phyloP scores from a whole-genome alignment of 1,140 invertebrate genomes.

The Drosophila melanica region DNA sequence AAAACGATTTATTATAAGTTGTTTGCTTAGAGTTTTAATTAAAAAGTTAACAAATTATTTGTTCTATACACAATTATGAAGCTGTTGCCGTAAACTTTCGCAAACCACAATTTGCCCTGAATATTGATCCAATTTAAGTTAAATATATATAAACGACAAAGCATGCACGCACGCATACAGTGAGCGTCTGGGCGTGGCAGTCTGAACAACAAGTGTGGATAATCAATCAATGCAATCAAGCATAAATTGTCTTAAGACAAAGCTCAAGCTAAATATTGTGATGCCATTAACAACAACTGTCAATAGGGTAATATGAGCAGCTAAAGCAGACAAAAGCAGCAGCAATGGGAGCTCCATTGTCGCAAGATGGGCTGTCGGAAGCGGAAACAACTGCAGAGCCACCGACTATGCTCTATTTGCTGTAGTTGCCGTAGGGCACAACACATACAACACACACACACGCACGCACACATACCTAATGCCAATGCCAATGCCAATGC shows the following conservation, averaged over 20 bases:
- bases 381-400: slow-evolving; percentile 56
- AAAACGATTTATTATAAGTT: slow-evolving; percentile 68
- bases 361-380: slow-evolving; percentile 47
- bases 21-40: slow-evolving; percentile 68
- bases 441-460: slow-evolving; percentile 39
- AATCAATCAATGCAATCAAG: slow-evolving; percentile 82
- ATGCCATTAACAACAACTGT: slow-evolving; percentile 74
- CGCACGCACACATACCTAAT: slow-evolving; percentile 11
- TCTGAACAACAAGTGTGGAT: slow-evolving; percentile 64
- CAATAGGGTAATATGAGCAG: slow-evolving; percentile 46
- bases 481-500: slow-evolving; percentile 18
- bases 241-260: slow-evolving; percentile 82
- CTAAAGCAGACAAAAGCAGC: slow-evolving; percentile 25
- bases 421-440: slow-evolving; percentile 24
- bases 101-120: slow-evolving; percentile 11
- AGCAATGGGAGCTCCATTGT: slow-evolving; percentile 3
- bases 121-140: slow-evolving; percentile 61
- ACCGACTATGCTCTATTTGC: slow-evolving; percentile 23
- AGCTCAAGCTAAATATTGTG: slow-evolving; percentile 75
- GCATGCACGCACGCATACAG: slow-evolving; percentile 16
- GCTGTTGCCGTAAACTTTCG: slow-evolving; percentile 20
- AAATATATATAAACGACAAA: not conserved
- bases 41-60: slow-evolving; percentile 56
- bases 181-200: slow-evolving; percentile 4
- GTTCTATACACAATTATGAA: slow-evolving; percentile 5